Evolutionary conservation across 2,888 invertebrate genomes (phyloP), one percentile per base, ranked within the genome.

Genomic region (Callinectes sapidus): DNA sequence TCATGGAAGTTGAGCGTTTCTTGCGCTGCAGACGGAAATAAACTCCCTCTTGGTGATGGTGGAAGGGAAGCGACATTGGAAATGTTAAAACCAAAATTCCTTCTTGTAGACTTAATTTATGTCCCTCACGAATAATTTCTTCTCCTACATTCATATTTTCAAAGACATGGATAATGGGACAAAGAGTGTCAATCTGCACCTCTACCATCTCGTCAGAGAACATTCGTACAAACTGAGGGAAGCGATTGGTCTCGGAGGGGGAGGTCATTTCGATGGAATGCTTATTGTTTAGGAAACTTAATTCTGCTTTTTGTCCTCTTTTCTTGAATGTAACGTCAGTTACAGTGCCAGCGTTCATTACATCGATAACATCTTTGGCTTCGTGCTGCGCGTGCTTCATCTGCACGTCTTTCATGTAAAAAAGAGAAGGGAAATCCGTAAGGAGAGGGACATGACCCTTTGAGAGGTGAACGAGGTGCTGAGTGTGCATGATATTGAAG

Each of bases 141-240:
- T 48, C 48, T 10, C 48, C 48, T 0, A 23, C 16, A 1, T 23
- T 61, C 61, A 3, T 2, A n/a, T 28, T 32, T 35, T 35, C 16
- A 32, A 35, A 35, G 14, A 81, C 81, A 28, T 81, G 81, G 14
- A 81, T 35, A n/a, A 81, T n/a, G 81, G 81, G 81, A n/a, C 81
- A 81, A 16, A 2, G 14, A 13, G 81, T n/a, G 81, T 81, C 35
- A 10, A 35, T 81, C 81, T 32, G 32, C 81, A 81, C 81, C 81
- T 81, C 81, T 35, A 35, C 81, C 81, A 81, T 6, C 13, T 35
- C 81, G 81, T 81, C 81, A n/a, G 32, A 35, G 35, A 81, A 81
- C 81, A 81, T 32, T 32, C 81, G 81, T 32, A 81, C 81, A n/a
- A 81, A 81, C 32, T n/a, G 32, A 32, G 81, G 81, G 81, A 81